These are phyloP conservation scores for Macaria notata DNA, from an alignment of 2,888 invertebrate species.

Conservation along the genomic window DNA sequence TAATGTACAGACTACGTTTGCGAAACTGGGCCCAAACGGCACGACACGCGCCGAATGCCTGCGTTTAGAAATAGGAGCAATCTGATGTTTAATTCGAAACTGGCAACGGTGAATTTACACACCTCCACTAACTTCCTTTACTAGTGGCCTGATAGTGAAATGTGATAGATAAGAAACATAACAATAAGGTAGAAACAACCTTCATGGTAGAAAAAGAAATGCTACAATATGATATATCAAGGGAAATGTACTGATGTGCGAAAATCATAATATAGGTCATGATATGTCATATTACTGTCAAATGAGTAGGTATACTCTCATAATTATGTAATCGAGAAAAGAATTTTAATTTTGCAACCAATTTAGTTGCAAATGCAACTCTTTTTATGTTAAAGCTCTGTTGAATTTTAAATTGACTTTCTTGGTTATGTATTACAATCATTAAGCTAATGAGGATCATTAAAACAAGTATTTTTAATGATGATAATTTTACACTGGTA, in stretches of 20 bases:
- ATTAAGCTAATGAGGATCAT: conserved; percentile 3
- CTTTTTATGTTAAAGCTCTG: conserved; percentile 1
- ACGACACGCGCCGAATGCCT: conserved; percentile 52
- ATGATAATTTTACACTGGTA: no score
- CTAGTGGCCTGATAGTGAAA: conserved; percentile 18
- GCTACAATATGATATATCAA: no score
- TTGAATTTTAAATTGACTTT: conserved; percentile 15
- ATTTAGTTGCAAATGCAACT: conserved; percentile 15
- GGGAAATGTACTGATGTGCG: no score
- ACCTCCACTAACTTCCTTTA: conserved; percentile 9
- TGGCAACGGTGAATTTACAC: conserved; percentile 8
- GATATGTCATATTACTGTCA: neutral
- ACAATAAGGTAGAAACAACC: conserved; percentile 11
- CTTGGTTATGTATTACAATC: conserved; percentile 17
- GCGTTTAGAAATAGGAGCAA: conserved; percentile 48
- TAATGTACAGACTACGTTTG: conserved; percentile 59
- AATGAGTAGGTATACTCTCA: neutral
- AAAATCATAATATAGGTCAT: no score
- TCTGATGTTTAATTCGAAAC: conserved; percentile 22
- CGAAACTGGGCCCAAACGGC: conserved; percentile 60
- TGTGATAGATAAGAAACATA: conserved; percentile 6
- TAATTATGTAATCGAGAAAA: conserved; percentile 10
- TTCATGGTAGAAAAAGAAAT: neutral
- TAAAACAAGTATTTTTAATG: neutral
- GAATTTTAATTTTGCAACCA: conserved; percentile 14